These are phyloP conservation scores for Sussaba pulchella DNA, from an alignment of 2,888 invertebrate species.

Conservation along the genomic window DNA sequence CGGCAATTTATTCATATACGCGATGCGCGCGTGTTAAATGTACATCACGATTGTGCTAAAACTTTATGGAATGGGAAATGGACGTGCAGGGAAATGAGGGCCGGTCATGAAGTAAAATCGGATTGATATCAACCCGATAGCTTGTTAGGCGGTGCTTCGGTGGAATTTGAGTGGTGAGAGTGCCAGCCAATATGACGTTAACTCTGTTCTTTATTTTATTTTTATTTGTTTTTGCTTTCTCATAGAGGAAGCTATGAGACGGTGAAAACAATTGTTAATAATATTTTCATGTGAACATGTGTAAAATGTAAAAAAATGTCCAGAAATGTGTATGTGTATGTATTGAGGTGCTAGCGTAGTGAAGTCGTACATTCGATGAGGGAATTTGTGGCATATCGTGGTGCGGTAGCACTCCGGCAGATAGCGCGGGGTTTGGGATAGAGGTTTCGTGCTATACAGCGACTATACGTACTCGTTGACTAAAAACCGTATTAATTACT, in stretches of 20 bases:
- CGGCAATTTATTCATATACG: slow-evolving; percentile 61
- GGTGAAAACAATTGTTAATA: too few species aligned
- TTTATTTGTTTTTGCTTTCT: slow-evolving; percentile 8
- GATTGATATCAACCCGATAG: slow-evolving; percentile 49
- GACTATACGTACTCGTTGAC: slow-evolving; percentile 50
- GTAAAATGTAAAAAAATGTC: too few species aligned
- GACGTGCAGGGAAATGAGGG: slow-evolving; percentile 44
- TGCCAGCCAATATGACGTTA: slow-evolving; percentile 12
- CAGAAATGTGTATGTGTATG: too few species aligned
- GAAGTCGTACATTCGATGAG: slow-evolving; percentile 61
- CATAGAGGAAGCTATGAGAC: too few species aligned
- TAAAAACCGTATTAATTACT: slow-evolving; percentile 75
- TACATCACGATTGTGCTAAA: slow-evolving; percentile 32
- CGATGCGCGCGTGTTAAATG: slow-evolving; percentile 38
- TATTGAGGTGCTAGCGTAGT: too few species aligned
- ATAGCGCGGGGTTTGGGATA: not conserved
- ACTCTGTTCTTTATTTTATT: not conserved
- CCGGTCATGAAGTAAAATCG: slow-evolving; percentile 53
- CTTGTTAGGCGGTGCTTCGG: slow-evolving; percentile 5
- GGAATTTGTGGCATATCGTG: slow-evolving; percentile 55
- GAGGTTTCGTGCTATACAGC: not conserved
- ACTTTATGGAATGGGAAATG: slow-evolving; percentile 51
- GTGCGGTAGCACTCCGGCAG: slow-evolving; percentile 43
- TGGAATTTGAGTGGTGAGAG: slow-evolving; percentile 7
- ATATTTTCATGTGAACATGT: too few species aligned